Percentiles rank a stretch among this genome's conserved stretches.
Conservation (phyloP, 2,888 invertebrate species). For the Philereme vetulata region DNA sequence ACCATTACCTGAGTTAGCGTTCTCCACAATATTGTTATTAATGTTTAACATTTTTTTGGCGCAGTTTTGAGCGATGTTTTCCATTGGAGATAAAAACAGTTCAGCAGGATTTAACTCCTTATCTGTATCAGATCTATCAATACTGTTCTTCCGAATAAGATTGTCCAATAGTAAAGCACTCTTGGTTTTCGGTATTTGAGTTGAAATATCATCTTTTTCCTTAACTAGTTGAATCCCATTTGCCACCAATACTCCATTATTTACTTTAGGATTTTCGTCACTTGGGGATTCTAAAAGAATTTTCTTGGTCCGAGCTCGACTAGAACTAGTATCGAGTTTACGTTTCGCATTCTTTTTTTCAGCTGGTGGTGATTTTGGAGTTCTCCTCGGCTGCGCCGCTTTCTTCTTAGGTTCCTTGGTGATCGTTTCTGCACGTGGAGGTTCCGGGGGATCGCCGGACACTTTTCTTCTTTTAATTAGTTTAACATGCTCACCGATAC, state of each 20-base stretch:
- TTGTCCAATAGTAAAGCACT: conserved; percentile 81
- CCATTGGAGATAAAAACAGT: conserved; percentile 71
- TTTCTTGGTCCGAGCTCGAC: conserved; percentile 61
- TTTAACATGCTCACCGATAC: conserved; percentile 81
- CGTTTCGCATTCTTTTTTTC: conserved; percentile 76
- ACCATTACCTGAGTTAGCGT: conserved; percentile 56
- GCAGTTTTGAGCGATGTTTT: conserved; percentile 65
- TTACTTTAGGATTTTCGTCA: conserved; percentile 58
- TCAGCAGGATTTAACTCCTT: conserved; percentile 73
- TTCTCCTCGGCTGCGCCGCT: conserved; percentile 53
- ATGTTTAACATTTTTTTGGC: conserved; percentile 75
- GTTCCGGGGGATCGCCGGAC: conserved; percentile 67
- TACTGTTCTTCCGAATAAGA: conserved; percentile 82
- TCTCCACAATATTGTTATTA: conserved; percentile 77
- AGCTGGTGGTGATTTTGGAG: conserved; percentile 56
- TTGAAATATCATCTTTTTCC: conserved; percentile 51
- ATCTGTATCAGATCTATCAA: conserved; percentile 78
- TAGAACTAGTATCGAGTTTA: conserved; percentile 61
- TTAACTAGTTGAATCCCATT: conserved; percentile 46
- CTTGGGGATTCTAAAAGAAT: conserved; percentile 53
- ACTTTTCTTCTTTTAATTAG: conserved; percentile 82
- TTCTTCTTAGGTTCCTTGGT: conserved; percentile 68
- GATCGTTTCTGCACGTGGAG: conserved; percentile 56
- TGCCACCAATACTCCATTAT: conserved; percentile 21
- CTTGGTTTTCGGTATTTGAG: conserved; percentile 71